Percentiles rank a stretch among this genome's conserved stretches.
Conservation (phyloP, 2,113 vertebrate genomes). For the Triplophysa dalaica region DNA sequence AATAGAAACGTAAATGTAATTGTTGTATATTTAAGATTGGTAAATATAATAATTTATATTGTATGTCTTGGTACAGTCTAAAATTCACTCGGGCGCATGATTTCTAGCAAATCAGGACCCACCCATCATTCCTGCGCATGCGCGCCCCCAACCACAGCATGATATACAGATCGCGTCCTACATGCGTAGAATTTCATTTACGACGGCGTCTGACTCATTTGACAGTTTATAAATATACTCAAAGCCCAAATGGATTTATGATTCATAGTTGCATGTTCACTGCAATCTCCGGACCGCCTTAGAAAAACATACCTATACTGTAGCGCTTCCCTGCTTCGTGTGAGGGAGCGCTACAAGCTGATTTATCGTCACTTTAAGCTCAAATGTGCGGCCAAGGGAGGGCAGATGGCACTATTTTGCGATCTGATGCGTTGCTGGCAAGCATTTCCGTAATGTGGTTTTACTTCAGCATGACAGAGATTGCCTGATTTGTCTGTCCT, state of each 20-base stretch:
- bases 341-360: constrained; percentile 21
- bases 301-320: background rate
- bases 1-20: background rate
- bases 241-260: background rate
- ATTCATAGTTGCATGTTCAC: background rate
- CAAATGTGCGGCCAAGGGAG: constrained; percentile 7
- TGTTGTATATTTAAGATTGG: background rate
- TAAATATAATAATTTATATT: background rate
- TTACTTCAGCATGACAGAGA: constrained; percentile 2
- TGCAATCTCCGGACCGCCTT: background rate
- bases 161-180: constrained; percentile 1
- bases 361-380: background rate
- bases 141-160: background rate
- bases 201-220: background rate
- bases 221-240: background rate
- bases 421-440: constrained; percentile 3
- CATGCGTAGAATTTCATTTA: background rate
- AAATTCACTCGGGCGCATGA: background rate
- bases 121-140: background rate
- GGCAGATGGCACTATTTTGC: constrained; percentile 12
- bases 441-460: constrained; percentile 35
- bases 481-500: constrained; percentile 2
- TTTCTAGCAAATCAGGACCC: background rate
- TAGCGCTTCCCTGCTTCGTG: background rate
- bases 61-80: background rate